Percentiles rank a stretch among this genome's conserved stretches.
Evolutionary conservation across 1,140 invertebrate species (phyloP).

Genomic region (Ectropis grisescens): DNA sequence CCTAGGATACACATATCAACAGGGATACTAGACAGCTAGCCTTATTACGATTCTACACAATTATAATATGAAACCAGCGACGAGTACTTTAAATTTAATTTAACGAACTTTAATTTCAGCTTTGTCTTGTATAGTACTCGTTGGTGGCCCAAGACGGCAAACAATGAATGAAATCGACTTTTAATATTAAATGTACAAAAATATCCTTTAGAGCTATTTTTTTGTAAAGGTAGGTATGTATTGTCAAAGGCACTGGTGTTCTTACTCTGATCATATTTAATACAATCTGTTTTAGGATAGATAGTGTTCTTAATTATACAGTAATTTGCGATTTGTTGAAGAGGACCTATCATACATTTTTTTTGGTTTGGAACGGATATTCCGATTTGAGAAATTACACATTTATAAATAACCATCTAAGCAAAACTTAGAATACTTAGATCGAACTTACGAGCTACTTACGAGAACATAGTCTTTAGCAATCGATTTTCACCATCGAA

Average conservation of each 20-base stretch:
- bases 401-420: constrained; percentile 63
- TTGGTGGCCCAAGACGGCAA: too few species aligned
- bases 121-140: too few species aligned
- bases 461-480: constrained; percentile 62
- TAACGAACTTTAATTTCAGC: too few species aligned
- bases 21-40: too few species aligned
- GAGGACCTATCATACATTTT: constrained; percentile 40
- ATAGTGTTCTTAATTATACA: constrained; percentile 16
- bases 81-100: too few species aligned
- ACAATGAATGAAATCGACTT: too few species aligned
- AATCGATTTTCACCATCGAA: constrained; percentile 57
- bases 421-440: constrained; percentile 55
- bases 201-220: constrained; percentile 60
- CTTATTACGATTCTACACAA: too few species aligned
- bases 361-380: constrained; percentile 60
- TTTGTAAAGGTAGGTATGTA: constrained; percentile 60
- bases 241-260: constrained; percentile 66
- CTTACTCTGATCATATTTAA: constrained; percentile 41
- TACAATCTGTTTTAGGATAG: constrained; percentile 25
- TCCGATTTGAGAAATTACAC: constrained; percentile 58
- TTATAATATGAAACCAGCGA: too few species aligned
- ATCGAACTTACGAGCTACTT: constrained; percentile 49
- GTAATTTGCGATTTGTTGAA: constrained; percentile 39
- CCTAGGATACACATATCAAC: too few species aligned
- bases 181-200: constrained; percentile 60